Evolutionary conservation across 2,888 invertebrate species (phyloP).

Genomic region (Conops quadrifasciatus): DNA sequence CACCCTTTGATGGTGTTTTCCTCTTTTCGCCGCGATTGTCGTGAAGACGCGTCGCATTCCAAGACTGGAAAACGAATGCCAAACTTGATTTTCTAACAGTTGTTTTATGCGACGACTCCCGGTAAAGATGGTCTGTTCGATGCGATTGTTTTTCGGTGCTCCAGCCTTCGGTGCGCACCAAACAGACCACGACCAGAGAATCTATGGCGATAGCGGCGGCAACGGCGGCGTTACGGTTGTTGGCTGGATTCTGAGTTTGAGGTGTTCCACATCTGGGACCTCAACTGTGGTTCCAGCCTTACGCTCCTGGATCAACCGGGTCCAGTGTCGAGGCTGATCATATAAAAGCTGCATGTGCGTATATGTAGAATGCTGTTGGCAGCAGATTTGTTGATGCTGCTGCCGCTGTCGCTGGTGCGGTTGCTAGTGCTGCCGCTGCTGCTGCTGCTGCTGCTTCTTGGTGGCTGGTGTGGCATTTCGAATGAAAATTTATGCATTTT

Average conservation of each 20-base stretch:
- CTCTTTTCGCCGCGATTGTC: background rate
- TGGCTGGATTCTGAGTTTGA: constrained; percentile 28
- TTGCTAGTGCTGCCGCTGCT: constrained; percentile 3
- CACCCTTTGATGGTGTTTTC: background rate
- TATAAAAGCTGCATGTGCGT: constrained; percentile 29
- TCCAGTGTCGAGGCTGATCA: background rate
- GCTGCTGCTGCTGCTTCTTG: background rate
- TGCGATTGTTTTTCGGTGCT: constrained; percentile 12
- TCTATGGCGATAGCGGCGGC: background rate
- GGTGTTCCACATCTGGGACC: constrained; percentile 27
- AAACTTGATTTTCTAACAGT: constrained; percentile 48
- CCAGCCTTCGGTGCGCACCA: background rate
- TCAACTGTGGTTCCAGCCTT: background rate
- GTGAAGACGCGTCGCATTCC: constrained; percentile 25
- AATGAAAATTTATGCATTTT: constrained; percentile 33
- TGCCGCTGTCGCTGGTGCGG: constrained; percentile 5
- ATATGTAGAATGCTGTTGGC: constrained; percentile 25
- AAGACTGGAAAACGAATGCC: constrained; percentile 42
- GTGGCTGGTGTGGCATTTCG: constrained; percentile 5
- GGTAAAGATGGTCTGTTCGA: background rate
- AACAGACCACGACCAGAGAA: background rate
- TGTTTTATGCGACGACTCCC: constrained; percentile 37
- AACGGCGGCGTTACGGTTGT: background rate
- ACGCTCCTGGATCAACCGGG: background rate
- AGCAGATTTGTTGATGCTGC: background rate